Evolutionary conservation across 2,113 vertebrate genomes (phyloP).

Genomic region (Leucoraja erinaceus): DNA sequence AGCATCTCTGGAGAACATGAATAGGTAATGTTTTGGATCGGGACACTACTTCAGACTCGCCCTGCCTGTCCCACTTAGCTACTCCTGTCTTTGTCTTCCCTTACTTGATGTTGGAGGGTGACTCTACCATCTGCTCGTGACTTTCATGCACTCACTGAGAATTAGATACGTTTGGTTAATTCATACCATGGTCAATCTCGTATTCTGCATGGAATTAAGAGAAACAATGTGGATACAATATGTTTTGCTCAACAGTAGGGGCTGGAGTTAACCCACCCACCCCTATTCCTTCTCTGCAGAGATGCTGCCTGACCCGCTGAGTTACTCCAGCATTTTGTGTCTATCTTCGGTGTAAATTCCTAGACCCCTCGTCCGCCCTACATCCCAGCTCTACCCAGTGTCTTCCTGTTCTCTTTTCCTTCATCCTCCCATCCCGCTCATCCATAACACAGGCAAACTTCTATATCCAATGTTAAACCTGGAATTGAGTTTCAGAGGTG

Average conservation of each 20-base stretch:
- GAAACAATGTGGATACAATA: neutral
- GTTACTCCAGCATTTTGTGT: too few species aligned
- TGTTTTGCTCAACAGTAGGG: neutral
- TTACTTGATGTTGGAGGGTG: neutral
- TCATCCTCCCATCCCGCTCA: neutral
- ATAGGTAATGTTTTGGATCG: too few species aligned
- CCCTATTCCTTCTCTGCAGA: too few species aligned
- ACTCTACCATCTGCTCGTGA: neutral
- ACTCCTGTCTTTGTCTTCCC: neutral
- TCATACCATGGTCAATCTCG: neutral
- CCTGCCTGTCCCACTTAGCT: too few species aligned
- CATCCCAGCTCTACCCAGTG: too few species aligned
- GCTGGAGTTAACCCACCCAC: neutral
- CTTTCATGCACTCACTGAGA: neutral
- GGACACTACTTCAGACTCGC: too few species aligned
- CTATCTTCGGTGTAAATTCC: too few species aligned
- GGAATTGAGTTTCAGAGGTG: neutral
- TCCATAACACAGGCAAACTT: neutral
- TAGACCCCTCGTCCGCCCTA: too few species aligned
- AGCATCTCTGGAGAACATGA: too few species aligned
- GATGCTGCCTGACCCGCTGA: too few species aligned
- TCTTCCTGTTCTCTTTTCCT: neutral
- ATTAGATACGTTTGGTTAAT: neutral
- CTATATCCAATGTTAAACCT: neutral
- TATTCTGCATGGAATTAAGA: neutral